phyloP scores from a whole-genome alignment of 2,797 vertebrate genomes.

The Staurois parvus region DNA sequence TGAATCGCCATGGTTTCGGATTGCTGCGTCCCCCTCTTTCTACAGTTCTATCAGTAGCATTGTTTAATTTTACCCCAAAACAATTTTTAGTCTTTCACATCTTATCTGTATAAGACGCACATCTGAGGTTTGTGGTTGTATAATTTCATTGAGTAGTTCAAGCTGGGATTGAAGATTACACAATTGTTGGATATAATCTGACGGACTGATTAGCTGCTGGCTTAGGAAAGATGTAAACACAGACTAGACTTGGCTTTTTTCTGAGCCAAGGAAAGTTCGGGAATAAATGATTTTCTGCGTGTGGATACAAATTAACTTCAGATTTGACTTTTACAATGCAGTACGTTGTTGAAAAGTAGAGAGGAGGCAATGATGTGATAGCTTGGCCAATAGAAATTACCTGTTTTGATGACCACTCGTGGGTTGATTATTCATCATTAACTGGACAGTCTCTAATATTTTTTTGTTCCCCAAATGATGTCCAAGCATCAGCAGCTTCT shows the following conservation, averaged over 20 bases:
- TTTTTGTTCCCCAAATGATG: too few species aligned
- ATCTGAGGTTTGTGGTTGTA: slow-evolving; percentile 9
- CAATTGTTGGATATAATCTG: slow-evolving; percentile 9
- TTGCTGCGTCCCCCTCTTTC: neutral
- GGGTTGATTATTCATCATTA: too few species aligned
- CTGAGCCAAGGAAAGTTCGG: slow-evolving; percentile 45
- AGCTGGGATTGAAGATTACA: slow-evolving; percentile 27
- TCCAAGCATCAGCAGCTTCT: too few species aligned
- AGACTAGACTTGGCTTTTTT: slow-evolving; percentile 20
- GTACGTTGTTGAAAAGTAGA: neutral
- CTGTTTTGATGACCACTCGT: neutral
- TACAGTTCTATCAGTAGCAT: neutral
- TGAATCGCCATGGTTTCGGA: too few species aligned
- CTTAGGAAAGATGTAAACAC: slow-evolving; percentile 50
- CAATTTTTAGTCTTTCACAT: neutral
- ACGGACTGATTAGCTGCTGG: slow-evolving; percentile 22
- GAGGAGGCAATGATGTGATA: neutral
- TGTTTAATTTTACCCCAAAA: neutral
- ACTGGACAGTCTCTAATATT: too few species aligned
- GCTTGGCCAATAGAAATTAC: neutral
- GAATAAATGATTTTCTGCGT: slow-evolving; percentile 8
- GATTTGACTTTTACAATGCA: slow-evolving; percentile 29
- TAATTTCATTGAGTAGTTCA: slow-evolving; percentile 37
- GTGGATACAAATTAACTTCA: slow-evolving; percentile 40
- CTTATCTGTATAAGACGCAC: neutral